These are phyloP conservation scores for Petrocephalus schoutedeni DNA, from an alignment of 2,797 vertebrate genomes.

Conservation along the genomic window DNA sequence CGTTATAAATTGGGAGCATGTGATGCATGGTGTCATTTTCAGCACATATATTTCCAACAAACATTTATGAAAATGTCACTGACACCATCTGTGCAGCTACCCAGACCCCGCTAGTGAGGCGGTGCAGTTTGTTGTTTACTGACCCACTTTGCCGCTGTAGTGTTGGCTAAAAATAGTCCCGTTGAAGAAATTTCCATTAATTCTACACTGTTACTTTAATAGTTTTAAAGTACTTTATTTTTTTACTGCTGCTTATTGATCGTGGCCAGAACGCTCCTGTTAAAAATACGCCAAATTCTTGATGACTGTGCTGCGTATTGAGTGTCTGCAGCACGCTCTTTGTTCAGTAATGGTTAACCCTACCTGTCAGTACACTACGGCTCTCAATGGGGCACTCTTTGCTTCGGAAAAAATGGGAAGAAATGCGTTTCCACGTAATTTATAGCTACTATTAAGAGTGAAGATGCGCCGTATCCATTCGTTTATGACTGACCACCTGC, in stretches of 20 bases:
- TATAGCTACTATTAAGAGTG: not conserved
- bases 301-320: not conserved
- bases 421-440: not conserved
- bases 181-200: slow-evolving; percentile 10
- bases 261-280: not conserved
- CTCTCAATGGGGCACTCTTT: not conserved
- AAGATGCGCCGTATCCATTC: not conserved
- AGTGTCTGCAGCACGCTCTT: not conserved
- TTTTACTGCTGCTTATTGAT: not conserved
- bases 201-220: not conserved
- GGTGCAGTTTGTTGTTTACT: slow-evolving; percentile 2
- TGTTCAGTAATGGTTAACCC: not conserved
- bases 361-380: not conserved
- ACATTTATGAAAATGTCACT: slow-evolving; percentile 17
- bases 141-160: not conserved
- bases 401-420: not conserved
- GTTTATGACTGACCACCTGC: not conserved
- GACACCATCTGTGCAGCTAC: not conserved
- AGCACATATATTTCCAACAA: not conserved
- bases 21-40: slow-evolving; percentile 3
- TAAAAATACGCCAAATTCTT: not conserved
- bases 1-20: not conserved
- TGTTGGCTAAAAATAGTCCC: not conserved
- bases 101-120: not conserved
- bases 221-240: not conserved